Base-by-base conservation (phyloP, 2,113 vertebrate genomes). In the Ceyx margarethae region DNA sequence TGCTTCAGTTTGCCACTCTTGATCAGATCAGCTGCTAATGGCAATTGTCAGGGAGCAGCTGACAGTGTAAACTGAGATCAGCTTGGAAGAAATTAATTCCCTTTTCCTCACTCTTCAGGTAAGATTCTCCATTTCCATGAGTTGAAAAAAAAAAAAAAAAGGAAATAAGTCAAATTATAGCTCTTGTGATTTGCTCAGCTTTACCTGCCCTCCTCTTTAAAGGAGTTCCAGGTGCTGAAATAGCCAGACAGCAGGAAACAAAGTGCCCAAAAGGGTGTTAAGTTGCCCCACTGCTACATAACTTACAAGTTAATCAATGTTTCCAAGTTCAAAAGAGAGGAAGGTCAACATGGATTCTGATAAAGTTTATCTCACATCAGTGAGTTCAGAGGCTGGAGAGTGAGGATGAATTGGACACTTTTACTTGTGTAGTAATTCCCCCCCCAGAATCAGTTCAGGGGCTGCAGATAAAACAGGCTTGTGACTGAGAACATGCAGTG, bases 251-350 rank as follows among this genome's bases (percentile, higher is more conserved):
- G 42, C 42, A 85, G 58, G 72, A 77, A 94, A 43, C 16, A 29
- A 81, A 93, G 31, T 22, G 73, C 31, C 18, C 14, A 54, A 62
- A n/a, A n/a, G 15, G 21, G 42, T 31, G 50, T 53, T 84, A 80
- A 79, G 51, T 82, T 87, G 51, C 86, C 13, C 51, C 31, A 9
- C 29, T 87, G 65, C 72, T 92, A 45, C 64, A 65, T 93, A 92
- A 77, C 75, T 89, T 85, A 25, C 5, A 71, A 82, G 81, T 95
- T 93, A 95, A 95, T 93, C 66, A 90, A 35, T 94, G 75, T 93
- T 96, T 64, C 51, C 6, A 31, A 93, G 91, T 83, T 96, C 87
- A 92, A 80, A 96, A 85, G 89, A 89, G 51, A 93, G 91, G 81
- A 94, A 93, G 91, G 84, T 89, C 89, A 95, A 29, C 35, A 14